Evolutionary conservation across 2,797 vertebrate genomes (phyloP).

Genomic region (Oreochromis grahami): DNA sequence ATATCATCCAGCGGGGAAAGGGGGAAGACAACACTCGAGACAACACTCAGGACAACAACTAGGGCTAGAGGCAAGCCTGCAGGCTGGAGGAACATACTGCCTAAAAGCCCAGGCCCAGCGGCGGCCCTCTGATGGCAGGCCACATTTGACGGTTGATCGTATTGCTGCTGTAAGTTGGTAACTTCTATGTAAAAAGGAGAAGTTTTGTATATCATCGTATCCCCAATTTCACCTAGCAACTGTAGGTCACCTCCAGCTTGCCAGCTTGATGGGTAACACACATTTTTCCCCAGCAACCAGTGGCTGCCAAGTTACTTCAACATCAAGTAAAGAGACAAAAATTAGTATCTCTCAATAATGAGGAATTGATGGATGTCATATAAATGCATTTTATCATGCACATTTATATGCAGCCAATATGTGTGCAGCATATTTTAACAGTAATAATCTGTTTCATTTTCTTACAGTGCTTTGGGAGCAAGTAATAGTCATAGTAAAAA

Average conservation of each 20-base stretch:
- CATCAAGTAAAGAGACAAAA: neutral
- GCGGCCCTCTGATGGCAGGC: neutral
- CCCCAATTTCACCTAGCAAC: neutral
- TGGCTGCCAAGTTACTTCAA: neutral
- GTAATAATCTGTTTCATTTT: neutral
- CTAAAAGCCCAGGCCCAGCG: rapidly evolving
- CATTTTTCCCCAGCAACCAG: neutral
- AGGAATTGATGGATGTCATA: rapidly evolving
- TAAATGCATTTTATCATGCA: neutral
- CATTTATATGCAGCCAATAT: neutral
- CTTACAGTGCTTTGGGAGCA: neutral
- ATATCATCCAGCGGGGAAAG: neutral
- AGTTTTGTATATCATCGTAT: neutral
- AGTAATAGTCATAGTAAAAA: neutral
- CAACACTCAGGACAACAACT: neutral
- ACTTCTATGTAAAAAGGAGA: neutral
- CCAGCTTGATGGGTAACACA: neutral
- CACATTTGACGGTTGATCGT: neutral
- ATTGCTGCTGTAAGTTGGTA: neutral
- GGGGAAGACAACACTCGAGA: neutral
- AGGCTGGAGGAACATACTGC: neutral
- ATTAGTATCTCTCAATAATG: neutral
- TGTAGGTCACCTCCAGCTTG: neutral
- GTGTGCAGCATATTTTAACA: neutral
- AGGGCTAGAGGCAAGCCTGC: neutral